Conservation (phyloP, 2,888 invertebrate genomes). For the Macaria notata region DNA sequence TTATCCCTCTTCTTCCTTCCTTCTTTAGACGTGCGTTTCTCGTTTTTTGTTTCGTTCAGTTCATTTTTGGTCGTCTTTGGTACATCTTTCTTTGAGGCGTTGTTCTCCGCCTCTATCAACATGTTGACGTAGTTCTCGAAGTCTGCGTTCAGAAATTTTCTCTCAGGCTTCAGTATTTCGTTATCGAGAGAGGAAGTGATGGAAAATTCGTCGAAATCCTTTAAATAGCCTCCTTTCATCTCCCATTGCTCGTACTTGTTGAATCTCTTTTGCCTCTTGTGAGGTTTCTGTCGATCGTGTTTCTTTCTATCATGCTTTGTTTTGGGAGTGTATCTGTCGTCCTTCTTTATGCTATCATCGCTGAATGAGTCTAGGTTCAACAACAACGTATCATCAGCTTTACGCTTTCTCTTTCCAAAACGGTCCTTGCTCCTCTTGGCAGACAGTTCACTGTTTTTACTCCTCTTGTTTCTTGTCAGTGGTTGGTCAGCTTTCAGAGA, state of each 20-base stretch:
- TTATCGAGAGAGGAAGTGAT: constrained; percentile 52
- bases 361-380: constrained; percentile 45
- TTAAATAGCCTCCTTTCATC: constrained; percentile 69
- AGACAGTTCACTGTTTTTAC: constrained; percentile 33
- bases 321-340: constrained; percentile 64
- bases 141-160: constrained; percentile 40
- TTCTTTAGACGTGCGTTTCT: constrained; percentile 25
- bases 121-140: constrained; percentile 46
- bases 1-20: constrained; percentile 37
- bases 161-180: constrained; percentile 46
- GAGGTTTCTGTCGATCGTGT: constrained; percentile 59
- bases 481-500: constrained; percentile 53
- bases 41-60: constrained; percentile 23
- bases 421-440: constrained; percentile 73
- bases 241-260: constrained; percentile 75
- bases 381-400: constrained; percentile 32
- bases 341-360: constrained; percentile 67
- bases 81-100: constrained; percentile 6
- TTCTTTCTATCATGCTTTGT: constrained; percentile 62
- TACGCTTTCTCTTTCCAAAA: constrained; percentile 53
- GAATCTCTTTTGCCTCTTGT: constrained; percentile 69
- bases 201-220: constrained; percentile 66
- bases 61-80: constrained; percentile 17
- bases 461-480: constrained; percentile 36
- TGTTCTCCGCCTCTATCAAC: constrained; percentile 37